Conservation (phyloP, 2,113 vertebrate species). For the Megatriorchis doriae region DNA sequence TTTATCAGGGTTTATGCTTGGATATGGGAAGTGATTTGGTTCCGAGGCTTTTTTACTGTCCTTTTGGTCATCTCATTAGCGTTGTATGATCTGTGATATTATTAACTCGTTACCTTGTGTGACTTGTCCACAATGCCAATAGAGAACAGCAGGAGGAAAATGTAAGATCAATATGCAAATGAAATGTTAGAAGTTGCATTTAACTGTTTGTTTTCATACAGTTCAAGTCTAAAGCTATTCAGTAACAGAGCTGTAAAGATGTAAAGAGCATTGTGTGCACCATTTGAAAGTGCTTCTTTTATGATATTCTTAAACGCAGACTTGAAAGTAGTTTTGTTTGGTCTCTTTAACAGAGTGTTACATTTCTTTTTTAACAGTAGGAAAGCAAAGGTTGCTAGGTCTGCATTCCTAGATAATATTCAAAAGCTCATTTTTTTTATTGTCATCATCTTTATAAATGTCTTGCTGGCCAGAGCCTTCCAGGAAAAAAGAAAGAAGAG, state of each 20-base stretch:
- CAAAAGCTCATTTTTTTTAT: not conserved
- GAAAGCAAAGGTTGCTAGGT: not conserved
- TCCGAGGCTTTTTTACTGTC: not conserved
- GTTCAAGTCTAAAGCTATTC: not conserved
- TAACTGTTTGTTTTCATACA: not conserved
- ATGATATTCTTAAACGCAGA: not conserved
- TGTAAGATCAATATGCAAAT: not conserved
- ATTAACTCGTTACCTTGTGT: not conserved
- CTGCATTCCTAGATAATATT: not conserved
- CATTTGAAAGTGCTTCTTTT: not conserved
- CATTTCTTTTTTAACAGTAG: not conserved
- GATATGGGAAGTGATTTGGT: not conserved
- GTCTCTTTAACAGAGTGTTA: not conserved
- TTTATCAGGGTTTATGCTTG: not conserved
- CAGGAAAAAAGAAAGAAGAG: not conserved
- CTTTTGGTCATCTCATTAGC: not conserved
- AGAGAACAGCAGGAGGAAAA: not conserved
- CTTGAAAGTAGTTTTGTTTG: not conserved
- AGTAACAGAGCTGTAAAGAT: not conserved
- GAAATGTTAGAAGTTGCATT: not conserved
- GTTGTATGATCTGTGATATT: not conserved
- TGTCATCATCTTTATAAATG: not conserved
- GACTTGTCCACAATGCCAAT: not conserved
- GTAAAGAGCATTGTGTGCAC: not conserved
- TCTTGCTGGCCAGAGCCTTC: not conserved